Evolutionary conservation across 2,888 invertebrate species (phyloP).

Genomic region (Neoaliturus tenellus): DNA sequence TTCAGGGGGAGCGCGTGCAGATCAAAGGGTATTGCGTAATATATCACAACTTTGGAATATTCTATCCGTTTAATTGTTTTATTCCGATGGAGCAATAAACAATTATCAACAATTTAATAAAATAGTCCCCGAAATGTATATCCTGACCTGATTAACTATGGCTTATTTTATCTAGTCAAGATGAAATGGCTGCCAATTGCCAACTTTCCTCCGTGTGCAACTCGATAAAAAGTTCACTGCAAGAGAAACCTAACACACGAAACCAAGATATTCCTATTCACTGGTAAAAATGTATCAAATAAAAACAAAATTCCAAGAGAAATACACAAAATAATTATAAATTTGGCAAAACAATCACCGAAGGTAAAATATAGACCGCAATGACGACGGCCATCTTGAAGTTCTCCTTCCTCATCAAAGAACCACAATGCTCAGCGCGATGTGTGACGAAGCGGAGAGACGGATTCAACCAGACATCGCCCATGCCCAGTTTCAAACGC

Average conservation of each 20-base stretch:
- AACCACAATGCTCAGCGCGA: constrained; percentile 59
- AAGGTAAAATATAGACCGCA: constrained; percentile 54
- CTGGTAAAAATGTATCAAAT: background rate
- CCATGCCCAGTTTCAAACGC: constrained; percentile 56
- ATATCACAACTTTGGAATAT: too few relatives aligned
- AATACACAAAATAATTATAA: constrained; percentile 6
- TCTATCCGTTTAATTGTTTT: background rate
- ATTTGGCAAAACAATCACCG: background rate
- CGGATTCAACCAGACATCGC: constrained; percentile 57
- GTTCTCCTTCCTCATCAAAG: constrained; percentile 50
- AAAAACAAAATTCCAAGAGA: background rate
- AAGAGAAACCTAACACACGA: background rate
- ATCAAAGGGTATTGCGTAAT: background rate
- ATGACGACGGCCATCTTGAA: constrained; percentile 59
- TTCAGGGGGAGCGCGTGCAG: constrained; percentile 31
- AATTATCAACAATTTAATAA: background rate
- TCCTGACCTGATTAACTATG: constrained; percentile 4
- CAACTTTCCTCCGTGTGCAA: constrained; percentile 58
- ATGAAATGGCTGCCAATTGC: constrained; percentile 58
- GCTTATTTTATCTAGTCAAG: constrained; percentile 21
- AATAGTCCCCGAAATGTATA: background rate
- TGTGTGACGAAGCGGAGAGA: constrained; percentile 57
- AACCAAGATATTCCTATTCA: background rate
- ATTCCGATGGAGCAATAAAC: background rate
- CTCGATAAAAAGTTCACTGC: background rate